Evolutionary conservation across 2,888 invertebrate genomes (phyloP).

Genomic region (Leptopilina syphax): DNA sequence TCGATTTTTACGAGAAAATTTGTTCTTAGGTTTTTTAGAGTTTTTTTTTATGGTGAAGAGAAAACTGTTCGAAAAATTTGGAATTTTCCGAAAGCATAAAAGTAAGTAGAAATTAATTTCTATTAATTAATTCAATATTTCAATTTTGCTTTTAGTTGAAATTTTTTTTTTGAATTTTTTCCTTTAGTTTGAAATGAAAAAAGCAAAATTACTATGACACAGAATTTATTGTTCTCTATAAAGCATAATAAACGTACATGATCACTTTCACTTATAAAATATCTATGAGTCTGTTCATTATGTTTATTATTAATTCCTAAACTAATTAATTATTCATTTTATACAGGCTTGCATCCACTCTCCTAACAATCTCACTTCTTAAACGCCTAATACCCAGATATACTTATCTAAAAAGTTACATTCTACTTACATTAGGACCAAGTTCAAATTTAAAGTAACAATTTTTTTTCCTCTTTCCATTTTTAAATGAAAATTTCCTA

Average conservation of each 20-base stretch:
- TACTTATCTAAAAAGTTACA: constrained; percentile 51
- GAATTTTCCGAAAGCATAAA: too few species aligned
- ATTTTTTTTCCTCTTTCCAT: constrained; percentile 29
- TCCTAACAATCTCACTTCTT: constrained; percentile 59
- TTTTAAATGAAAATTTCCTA: too few species aligned
- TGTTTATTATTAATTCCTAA: constrained; percentile 56
- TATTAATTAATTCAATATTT: too few species aligned
- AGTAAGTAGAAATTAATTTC: too few species aligned
- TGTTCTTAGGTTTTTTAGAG: too few species aligned
- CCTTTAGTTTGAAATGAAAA: background rate
- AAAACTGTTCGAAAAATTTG: too few species aligned
- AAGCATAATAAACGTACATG: constrained; percentile 71
- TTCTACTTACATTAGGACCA: constrained; percentile 53
- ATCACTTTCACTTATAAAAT: constrained; percentile 74
- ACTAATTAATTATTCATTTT: constrained; percentile 63
- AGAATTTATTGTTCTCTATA: constrained; percentile 73
- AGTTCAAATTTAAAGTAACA: constrained; percentile 18
- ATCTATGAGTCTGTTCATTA: constrained; percentile 64
- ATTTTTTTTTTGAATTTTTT: background rate
- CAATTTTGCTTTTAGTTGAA: background rate
- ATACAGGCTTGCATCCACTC: constrained; percentile 66
- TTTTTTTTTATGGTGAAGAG: too few species aligned
- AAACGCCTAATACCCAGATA: constrained; percentile 57
- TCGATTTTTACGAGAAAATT: too few species aligned
- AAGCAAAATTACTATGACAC: constrained; percentile 65